Conservation (phyloP, 2,797 vertebrate species). For the Halcyon leucocephala region DNA sequence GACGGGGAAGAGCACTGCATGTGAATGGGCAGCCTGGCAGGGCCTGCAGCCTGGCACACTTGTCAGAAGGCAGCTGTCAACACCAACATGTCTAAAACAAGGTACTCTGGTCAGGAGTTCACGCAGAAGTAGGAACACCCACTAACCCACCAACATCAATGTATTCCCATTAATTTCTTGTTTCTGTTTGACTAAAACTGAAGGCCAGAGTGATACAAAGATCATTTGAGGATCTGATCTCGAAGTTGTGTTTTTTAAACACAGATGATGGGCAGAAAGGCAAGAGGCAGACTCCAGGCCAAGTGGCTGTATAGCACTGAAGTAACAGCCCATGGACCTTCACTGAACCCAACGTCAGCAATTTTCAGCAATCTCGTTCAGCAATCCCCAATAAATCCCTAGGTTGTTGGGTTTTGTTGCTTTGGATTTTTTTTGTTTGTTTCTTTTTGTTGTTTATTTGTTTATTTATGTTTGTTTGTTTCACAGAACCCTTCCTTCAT, state of each 20-base stretch:
- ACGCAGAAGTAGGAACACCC: not conserved
- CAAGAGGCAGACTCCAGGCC: not conserved
- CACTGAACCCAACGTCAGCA: not conserved
- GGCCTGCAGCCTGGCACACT: not conserved
- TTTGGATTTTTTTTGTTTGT: not conserved
- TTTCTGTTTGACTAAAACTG: not conserved
- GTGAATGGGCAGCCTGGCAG: not conserved
- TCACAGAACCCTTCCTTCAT: not conserved
- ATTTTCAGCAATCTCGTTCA: not conserved
- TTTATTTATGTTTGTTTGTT: not conserved
- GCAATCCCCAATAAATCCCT: not conserved
- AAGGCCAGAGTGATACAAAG: not conserved
- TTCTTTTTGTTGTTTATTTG: not conserved
- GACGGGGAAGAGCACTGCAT: fast-evolving
- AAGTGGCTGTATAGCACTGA: not conserved
- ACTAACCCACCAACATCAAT: not conserved
- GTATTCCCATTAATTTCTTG: not conserved
- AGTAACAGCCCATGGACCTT: not conserved
- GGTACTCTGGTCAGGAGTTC: fast-evolving
- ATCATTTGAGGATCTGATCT: not conserved
- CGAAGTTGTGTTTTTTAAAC: not conserved
- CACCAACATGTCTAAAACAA: not conserved
- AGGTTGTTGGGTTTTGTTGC: too few relatives aligned
- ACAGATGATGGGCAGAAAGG: fast-evolving
- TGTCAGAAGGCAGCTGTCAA: fast-evolving